Evolutionary conservation across 2,113 vertebrate species (phyloP), one percentile per base, ranked within the genome.

Genomic region (Echinops telfairi): DNA sequence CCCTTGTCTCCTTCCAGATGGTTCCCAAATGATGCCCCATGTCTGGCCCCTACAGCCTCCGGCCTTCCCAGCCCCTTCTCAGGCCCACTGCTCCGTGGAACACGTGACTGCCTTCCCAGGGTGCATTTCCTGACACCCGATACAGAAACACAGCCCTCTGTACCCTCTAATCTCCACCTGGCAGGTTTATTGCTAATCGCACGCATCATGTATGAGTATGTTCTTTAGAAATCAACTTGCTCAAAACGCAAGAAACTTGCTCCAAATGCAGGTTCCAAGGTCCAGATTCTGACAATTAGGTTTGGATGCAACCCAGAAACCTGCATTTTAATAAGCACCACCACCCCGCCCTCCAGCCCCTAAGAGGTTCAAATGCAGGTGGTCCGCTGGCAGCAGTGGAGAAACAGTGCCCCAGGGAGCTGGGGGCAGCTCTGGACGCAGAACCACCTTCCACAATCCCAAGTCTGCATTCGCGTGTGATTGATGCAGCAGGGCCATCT

Each of bases 401-500:
- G 82, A 78, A 90, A 70, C 0, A 5, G 40, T 14, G n/a, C 66
- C 68, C 76, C 31, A 36, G 73, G 31, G 89, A 95, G 66, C 36
- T 4, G n/a, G 58, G 47, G 12, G n/a, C 29, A 43, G 64, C 43
- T 80, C 0, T 64, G 47, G 38, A 53, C 6, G 1, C 68, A 40
- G 31, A 82, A 82, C 62, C 15, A 53, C 81, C 22, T 66, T 27
- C 60, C 25, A 5, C 31, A 47, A 68, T 76, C 60, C 27, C 36
- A 78, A 85, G 47, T 23, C 89, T 27, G 60, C 62, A n/a, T 84
- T 53, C 38, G 2, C 76, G 60, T 70, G 86, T 71, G 60, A 60
- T 31, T 84, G 53, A 73, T 71, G 87, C 6, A 82, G 57, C n/a
- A 14, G 58, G 31, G 82, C 84, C 82, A 88, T 95, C 85, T 94